phyloP scores from a whole-genome alignment of 2,888 invertebrate genomes.

The Fragum whitleyi region DNA sequence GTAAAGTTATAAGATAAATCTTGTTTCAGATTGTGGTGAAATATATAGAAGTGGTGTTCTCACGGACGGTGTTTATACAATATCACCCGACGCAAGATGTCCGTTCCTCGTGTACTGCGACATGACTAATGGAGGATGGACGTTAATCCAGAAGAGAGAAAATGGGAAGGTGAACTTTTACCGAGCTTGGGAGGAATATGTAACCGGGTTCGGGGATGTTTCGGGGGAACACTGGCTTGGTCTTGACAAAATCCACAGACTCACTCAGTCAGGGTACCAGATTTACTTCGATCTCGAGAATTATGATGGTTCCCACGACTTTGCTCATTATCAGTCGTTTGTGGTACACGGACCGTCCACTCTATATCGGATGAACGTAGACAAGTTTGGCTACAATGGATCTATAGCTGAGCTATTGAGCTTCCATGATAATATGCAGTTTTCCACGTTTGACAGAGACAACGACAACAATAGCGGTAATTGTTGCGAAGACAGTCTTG shows the following conservation, averaged over 20 bases:
- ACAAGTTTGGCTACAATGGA: conserved; percentile 85
- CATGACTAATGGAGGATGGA: conserved; percentile 52
- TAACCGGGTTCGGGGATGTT: conserved; percentile 48
- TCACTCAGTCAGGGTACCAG: conserved; percentile 44
- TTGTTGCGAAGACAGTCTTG: conserved; percentile 17
- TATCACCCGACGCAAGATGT: conserved; percentile 50
- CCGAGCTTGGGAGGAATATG: conserved; percentile 52
- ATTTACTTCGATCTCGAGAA: conserved; percentile 51
- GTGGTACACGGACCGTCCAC: conserved; percentile 50
- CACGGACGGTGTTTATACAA: conserved; percentile 37
- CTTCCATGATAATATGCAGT: conserved; percentile 50
- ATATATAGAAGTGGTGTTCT: conserved; percentile 29
- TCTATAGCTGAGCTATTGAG: conserved; percentile 32
- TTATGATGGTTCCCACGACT: conserved; percentile 39
- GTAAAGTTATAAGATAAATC: too few relatives aligned
- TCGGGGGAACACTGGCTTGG: conserved; percentile 54
- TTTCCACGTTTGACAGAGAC: conserved; percentile 55
- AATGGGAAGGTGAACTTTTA: conserved; percentile 49
- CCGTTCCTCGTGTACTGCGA: conserved; percentile 54
- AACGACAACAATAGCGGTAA: conserved; percentile 27
- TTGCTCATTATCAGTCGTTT: conserved; percentile 48
- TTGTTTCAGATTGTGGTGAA: conserved; percentile 48
- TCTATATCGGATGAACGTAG: conserved; percentile 52
- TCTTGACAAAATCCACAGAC: conserved; percentile 54
- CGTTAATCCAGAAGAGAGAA: conserved; percentile 43